Evolutionary conservation across 2,888 invertebrate genomes (phyloP), one percentile per base, ranked within the genome.

Genomic region (Melieria omissa): DNA sequence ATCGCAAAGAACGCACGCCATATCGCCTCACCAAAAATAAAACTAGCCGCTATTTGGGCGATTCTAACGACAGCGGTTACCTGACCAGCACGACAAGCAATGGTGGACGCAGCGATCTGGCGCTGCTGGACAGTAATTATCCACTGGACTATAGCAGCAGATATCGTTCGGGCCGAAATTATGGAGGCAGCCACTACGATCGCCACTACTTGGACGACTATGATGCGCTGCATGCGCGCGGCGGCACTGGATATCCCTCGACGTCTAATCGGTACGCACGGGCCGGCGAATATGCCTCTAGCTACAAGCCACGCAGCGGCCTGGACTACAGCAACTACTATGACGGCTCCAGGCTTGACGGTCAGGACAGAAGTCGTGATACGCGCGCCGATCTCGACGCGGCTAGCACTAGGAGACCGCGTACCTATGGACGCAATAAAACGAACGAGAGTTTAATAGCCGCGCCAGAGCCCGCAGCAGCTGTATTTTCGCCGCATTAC

Each of bases 1-100:
- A 78, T 89, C 89, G 82, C 62, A 87, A 86, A 70, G 87, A 88
- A 72, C 82, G 85, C 45, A 86, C 88, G 0, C 86, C 88, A 4
- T 87, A 86, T 71, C 78, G 86, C 45, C 76, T 84, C 4, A 78
- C 81, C 3, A 79, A 80, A 74, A 83, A 82, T 61, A 86, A 85
- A 62, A 78, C 82, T 3, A 80, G 77, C 45, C 83, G 83, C 10
- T 85, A 85, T 73, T 79, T 84, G 72, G 86, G 80, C 46, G 82
- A 85, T 73, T 82, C 85, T 12, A 84, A 77, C 63, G 86, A 85
- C 70, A 83, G 85, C 70, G 84, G 86, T 46, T 86, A 86, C 71
- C 73, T 85, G 67, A 83, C 85, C 46, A 80, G 79, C 70, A 74
- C 74, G 14, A 74, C 72, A 65, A 79, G 76, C 73, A 79, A 79